Conservation (phyloP, 2,888 invertebrate genomes). For the Temnothorax rugatulus region DNA sequence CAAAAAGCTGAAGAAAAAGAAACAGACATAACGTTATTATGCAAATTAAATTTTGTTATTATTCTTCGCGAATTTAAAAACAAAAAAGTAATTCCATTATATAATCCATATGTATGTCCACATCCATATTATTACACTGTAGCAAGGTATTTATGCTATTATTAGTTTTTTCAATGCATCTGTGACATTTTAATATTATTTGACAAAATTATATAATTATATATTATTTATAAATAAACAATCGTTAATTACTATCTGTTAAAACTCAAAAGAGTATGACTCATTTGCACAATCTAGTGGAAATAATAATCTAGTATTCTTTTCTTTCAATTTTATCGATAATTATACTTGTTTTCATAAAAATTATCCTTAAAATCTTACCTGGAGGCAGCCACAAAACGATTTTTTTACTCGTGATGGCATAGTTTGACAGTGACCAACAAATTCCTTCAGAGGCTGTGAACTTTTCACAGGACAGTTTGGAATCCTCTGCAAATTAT, state of each 20-base stretch:
- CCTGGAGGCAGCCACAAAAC: slow-evolving; percentile 94
- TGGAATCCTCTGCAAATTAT: slow-evolving; percentile 83
- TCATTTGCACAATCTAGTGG: background rate
- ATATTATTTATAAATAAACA: background rate
- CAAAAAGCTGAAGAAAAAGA: background rate
- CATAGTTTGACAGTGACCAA: slow-evolving; percentile 85
- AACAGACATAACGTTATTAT: background rate
- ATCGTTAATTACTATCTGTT: background rate
- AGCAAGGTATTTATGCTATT: background rate
- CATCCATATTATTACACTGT: background rate
- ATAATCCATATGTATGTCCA: background rate
- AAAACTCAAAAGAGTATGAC: background rate
- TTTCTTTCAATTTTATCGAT: background rate
- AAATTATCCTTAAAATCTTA: slow-evolving; percentile 84
- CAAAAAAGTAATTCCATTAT: background rate
- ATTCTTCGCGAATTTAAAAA: background rate
- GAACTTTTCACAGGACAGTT: slow-evolving; percentile 85
- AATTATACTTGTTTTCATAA: background rate
- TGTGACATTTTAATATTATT: slow-evolving; percentile 1
- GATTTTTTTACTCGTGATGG: slow-evolving; percentile 86
- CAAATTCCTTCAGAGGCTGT: slow-evolving; percentile 85
- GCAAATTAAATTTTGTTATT: background rate
- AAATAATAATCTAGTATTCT: background rate
- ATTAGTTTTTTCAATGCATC: background rate
- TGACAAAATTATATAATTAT: background rate